Conservation (phyloP, 1,140 invertebrate genomes). For the Philopotamus ludificatus region DNA sequence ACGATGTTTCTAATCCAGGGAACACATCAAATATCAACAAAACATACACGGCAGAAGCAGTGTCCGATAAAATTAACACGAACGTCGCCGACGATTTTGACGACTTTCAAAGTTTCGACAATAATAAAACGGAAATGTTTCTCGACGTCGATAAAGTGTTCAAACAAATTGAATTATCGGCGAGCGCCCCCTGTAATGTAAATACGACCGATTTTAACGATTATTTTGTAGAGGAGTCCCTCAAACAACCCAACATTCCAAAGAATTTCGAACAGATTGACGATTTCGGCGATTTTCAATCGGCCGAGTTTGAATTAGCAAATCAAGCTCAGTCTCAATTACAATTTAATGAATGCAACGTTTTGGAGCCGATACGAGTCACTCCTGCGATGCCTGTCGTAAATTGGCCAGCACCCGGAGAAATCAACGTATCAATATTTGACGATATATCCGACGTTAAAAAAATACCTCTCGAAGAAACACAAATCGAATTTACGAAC, state of each 20-base stretch:
- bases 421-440: conserved; percentile 50
- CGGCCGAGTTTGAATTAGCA: conserved; percentile 12
- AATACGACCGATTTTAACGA: not conserved
- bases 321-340: not conserved
- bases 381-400: conserved; percentile 49
- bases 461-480: conserved; percentile 5
- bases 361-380: conserved; percentile 52
- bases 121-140: not conserved
- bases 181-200: not conserved
- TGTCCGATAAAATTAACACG: conserved; percentile 5
- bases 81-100: conserved; percentile 48
- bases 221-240: conserved; percentile 4
- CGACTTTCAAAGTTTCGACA: conserved; percentile 47
- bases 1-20: too few relatives aligned
- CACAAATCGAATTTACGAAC: conserved; percentile 3
- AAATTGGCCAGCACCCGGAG: conserved; percentile 55
- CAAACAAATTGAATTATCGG: not conserved
- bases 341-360: conserved; percentile 12
- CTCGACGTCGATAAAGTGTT: not conserved
- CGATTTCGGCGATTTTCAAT: conserved; percentile 41
- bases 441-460: conserved; percentile 51
- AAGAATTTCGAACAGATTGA: not conserved
- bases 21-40: conserved; percentile 6
- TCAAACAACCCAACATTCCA: too few relatives aligned
- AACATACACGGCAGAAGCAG: not conserved